These are phyloP conservation scores for Apocheima hispidaria DNA, from an alignment of 2,888 invertebrate genomes.

Conservation along the genomic window DNA sequence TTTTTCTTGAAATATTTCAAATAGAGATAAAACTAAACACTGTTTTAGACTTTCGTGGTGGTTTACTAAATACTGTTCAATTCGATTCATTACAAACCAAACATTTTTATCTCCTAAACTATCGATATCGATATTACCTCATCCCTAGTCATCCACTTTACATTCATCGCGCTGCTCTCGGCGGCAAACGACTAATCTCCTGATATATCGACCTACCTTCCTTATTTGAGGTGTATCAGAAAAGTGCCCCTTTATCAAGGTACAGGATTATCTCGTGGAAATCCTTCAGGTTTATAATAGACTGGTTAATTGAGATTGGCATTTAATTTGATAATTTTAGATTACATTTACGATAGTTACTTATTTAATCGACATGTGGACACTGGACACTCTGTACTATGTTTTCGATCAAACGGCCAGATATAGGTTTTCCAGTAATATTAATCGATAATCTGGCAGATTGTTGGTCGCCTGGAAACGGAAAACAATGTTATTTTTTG, in stretches of 20 bases:
- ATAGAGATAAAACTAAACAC: too few relatives aligned
- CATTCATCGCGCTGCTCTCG: conserved; percentile 71
- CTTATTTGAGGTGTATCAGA: conserved; percentile 76
- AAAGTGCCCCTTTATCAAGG: conserved; percentile 78
- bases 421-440: too few relatives aligned
- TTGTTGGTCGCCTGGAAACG: too few relatives aligned
- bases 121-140: conserved; percentile 39
- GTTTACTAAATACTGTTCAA: too few relatives aligned
- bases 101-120: conserved; percentile 1
- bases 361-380: neutral
- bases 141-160: conserved; percentile 67
- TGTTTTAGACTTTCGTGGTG: too few relatives aligned
- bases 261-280: conserved; percentile 59
- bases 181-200: conserved; percentile 81
- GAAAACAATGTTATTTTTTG: too few relatives aligned
- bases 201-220: conserved; percentile 83
- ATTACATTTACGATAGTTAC: neutral
- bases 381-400: neutral
- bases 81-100: neutral
- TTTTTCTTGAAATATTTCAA: too few relatives aligned
- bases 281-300: conserved; percentile 46
- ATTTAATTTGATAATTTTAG: neutral
- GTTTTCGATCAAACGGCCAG: neutral
- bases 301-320: conserved; percentile 34
- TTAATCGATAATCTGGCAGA: too few relatives aligned